Evolutionary conservation across 2,797 vertebrate genomes (phyloP), one percentile per base, ranked within the genome.

Genomic region (Sebastes nivosus): DNA sequence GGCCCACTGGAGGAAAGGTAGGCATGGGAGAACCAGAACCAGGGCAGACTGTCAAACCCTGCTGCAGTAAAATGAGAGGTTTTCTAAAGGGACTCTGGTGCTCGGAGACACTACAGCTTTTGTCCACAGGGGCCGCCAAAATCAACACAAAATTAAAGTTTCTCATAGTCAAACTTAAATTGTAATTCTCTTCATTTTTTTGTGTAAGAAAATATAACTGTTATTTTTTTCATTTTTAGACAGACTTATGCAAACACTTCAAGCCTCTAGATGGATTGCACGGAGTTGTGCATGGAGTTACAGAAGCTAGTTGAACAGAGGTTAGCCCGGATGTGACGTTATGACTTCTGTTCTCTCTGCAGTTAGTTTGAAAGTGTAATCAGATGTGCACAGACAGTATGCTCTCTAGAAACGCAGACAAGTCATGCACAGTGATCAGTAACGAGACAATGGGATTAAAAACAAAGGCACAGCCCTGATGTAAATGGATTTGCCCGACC

Each of bases 371-470:
- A 30, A 30, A 60, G 58, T 60, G 16, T 27, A 24, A 64, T 59
- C 38, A 3, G 29, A 59, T 32, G 58, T 68, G 34, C 4, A 6
- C 25, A 46, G 7, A 32, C 59, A 32, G 36, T 16, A 38, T 32
- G 60, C 54, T 74, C 75, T 46, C 4, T n/a, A 24, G 18, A 50
- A 61, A 67, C 20, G 27, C 63, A 57, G 67, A 66, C 32, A 25
- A 42, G 38, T 38, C 67, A 14, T 58, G 67, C 72, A 32, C 24
- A 27, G 46, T 27, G 22, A 58, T 59, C 46, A 29, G 20, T 30
- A 58, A 67, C 20, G 55, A 67, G 18, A 78, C 42, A 61, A 68
- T 66, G 14, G 12, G 54, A 73, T 82, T 36, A 46, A 59, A 64
- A 42, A 46, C 67, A 78, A 60, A 66, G 20, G 42, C 6, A 36